Percentiles rank a stretch among this genome's conserved stretches.
Evolutionary conservation across 1,140 invertebrate species (phyloP).

Genomic region (Drosophila melanica): DNA sequence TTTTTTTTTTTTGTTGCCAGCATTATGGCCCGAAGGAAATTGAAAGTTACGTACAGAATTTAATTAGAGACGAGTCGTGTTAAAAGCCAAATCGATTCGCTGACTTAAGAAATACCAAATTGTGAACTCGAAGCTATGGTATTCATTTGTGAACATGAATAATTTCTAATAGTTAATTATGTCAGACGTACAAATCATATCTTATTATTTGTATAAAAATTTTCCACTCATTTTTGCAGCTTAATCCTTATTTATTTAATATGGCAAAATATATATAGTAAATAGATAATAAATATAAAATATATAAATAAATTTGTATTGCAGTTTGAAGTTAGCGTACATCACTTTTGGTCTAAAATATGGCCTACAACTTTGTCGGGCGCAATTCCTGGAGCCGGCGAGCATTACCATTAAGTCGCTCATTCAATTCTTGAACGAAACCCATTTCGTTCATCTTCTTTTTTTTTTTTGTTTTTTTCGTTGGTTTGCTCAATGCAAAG

Average conservation of each 20-base stretch:
- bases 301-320: too few relatives aligned
- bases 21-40: slow-evolving; percentile 56
- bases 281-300: too few relatives aligned
- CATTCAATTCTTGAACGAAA: slow-evolving; percentile 15
- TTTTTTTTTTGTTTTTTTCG: slow-evolving; percentile 7
- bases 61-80: slow-evolving; percentile 49
- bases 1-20: slow-evolving; percentile 12
- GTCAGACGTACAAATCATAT: too few relatives aligned
- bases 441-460: slow-evolving; percentile 29
- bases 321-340: too few relatives aligned
- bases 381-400: slow-evolving; percentile 40
- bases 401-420: slow-evolving; percentile 24
- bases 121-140: too few relatives aligned
- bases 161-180: too few relatives aligned
- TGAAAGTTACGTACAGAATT: slow-evolving; percentile 75
- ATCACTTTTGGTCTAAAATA: not conserved
- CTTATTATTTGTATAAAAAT: too few relatives aligned
- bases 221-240: too few relatives aligned
- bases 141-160: too few relatives aligned
- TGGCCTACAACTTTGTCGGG: slow-evolving; percentile 1
- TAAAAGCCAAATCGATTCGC: slow-evolving; percentile 29
- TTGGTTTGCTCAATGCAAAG: slow-evolving; percentile 66
- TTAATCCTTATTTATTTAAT: too few relatives aligned
- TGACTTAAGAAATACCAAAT: not conserved
- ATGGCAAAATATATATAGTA: too few relatives aligned